phyloP scores from a whole-genome alignment of 2,113 vertebrate species.

The Lampris megalopsis region DNA sequence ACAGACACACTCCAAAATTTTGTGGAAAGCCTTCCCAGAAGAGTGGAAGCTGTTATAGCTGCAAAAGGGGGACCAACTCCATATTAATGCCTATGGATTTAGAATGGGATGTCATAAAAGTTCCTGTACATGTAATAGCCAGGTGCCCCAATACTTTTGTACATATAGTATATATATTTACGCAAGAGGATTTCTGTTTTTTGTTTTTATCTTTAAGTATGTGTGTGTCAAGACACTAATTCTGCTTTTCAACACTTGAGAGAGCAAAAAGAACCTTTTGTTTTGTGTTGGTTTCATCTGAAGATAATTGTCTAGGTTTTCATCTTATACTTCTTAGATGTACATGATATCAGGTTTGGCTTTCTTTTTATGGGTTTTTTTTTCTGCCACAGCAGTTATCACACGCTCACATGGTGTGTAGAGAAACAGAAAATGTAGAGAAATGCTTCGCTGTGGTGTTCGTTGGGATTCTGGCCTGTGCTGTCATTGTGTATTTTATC shows the following conservation, averaged over 20 bases:
- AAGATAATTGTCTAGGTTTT: not conserved
- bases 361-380: not conserved
- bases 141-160: too few species aligned
- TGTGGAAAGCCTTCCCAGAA: too few species aligned
- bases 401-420: not conserved
- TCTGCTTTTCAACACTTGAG: slow-evolving; percentile 14
- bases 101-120: too few species aligned
- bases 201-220: not conserved
- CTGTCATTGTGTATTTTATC: not conserved
- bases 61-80: too few species aligned
- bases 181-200: not conserved
- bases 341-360: too few species aligned
- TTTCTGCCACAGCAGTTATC: not conserved
- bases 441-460: not conserved
- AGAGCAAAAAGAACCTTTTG: not conserved
- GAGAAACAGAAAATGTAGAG: not conserved
- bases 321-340: not conserved
- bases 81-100: too few species aligned
- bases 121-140: too few species aligned
- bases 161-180: too few species aligned
- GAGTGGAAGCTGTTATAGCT: too few species aligned
- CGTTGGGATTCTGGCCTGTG: not conserved
- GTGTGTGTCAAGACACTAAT: not conserved
- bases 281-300: not conserved
- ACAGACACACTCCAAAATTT: too few species aligned